Evolutionary conservation across 1,140 invertebrate species (phyloP).

Genomic region (Homalodisca vitripennis): DNA sequence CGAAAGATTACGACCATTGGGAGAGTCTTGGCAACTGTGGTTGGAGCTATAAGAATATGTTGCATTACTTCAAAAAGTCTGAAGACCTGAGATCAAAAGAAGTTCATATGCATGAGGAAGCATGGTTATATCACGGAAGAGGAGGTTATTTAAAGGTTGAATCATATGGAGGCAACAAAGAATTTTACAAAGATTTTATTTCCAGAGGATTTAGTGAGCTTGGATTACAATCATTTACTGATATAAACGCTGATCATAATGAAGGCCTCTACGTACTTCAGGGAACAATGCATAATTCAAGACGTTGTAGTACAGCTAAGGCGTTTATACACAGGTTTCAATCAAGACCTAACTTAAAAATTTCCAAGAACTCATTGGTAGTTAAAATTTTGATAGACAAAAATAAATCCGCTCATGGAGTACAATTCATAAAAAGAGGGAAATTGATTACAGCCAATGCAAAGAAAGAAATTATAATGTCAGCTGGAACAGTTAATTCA

Average conservation of each 20-base stretch:
- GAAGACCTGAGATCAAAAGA: slow-evolving; percentile 80
- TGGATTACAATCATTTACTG: slow-evolving; percentile 79
- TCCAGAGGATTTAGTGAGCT: slow-evolving; percentile 65
- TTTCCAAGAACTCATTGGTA: slow-evolving; percentile 62
- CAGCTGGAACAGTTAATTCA: slow-evolving; percentile 74
- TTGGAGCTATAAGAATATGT: slow-evolving; percentile 68
- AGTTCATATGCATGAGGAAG: slow-evolving; percentile 54
- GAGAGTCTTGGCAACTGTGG: slow-evolving; percentile 63
- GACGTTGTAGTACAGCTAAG: slow-evolving; percentile 83
- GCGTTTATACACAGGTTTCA: slow-evolving; percentile 71
- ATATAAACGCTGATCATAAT: slow-evolving; percentile 74
- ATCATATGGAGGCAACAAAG: slow-evolving; percentile 51
- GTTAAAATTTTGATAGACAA: slow-evolving; percentile 64
- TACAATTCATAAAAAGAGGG: slow-evolving; percentile 65
- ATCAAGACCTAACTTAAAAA: slow-evolving; percentile 60
- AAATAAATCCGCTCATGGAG: slow-evolving; percentile 65
- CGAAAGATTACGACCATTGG: slow-evolving; percentile 68
- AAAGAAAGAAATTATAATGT: slow-evolving; percentile 67
- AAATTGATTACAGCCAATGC: slow-evolving; percentile 59
- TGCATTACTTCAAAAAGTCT: slow-evolving; percentile 84
- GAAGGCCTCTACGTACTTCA: slow-evolving; percentile 75
- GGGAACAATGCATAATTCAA: slow-evolving; percentile 78
- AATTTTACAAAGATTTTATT: slow-evolving; percentile 49
- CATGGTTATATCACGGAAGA: slow-evolving; percentile 65
- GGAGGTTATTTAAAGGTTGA: slow-evolving; percentile 79